Evolutionary conservation across 1,140 invertebrate species (phyloP).

Genomic region (Megathymus violae): DNA sequence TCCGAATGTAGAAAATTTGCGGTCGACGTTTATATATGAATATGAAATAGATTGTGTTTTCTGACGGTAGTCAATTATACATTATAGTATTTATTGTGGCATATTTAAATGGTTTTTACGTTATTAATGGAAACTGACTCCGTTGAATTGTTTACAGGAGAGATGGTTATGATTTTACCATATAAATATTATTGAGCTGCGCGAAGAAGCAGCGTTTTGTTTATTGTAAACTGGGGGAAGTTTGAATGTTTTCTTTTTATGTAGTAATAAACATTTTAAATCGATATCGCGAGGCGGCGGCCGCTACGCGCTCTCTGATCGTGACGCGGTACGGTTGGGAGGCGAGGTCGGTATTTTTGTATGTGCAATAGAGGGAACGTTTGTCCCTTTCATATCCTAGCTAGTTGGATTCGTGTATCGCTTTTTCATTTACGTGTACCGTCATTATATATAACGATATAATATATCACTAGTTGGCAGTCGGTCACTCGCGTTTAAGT

Average conservation of each 20-base stretch:
- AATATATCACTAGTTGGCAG: slow-evolving; percentile 46
- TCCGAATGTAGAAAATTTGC: slow-evolving; percentile 3
- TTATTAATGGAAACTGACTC: slow-evolving; percentile 45
- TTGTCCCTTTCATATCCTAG: slow-evolving; percentile 76
- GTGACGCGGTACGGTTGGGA: too few relatives aligned
- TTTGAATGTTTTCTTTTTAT: slow-evolving; percentile 43
- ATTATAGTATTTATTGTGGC: slow-evolving; percentile 60
- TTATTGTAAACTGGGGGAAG: slow-evolving; percentile 46
- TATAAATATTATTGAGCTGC: slow-evolving; percentile 49
- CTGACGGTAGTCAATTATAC: slow-evolving; percentile 46
- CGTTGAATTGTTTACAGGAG: slow-evolving; percentile 39
- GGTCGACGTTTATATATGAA: neutral
- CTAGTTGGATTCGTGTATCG: slow-evolving; percentile 72
- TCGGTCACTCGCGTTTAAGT: too few relatives aligned
- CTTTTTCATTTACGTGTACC: slow-evolving; percentile 58
- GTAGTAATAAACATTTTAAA: slow-evolving; percentile 46
- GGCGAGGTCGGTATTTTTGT: slow-evolving; percentile 77
- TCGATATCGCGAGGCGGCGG: slow-evolving; percentile 38
- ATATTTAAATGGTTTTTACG: slow-evolving; percentile 28
- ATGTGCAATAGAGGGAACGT: slow-evolving; percentile 78
- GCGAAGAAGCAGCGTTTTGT: slow-evolving; percentile 51
- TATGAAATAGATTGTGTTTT: slow-evolving; percentile 22
- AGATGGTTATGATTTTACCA: slow-evolving; percentile 47
- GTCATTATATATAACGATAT: slow-evolving; percentile 54
- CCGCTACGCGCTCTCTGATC: slow-evolving; percentile 49